Base-by-base conservation (phyloP, 2,113 vertebrate genomes). In the Hipposideros armiger region DNA sequence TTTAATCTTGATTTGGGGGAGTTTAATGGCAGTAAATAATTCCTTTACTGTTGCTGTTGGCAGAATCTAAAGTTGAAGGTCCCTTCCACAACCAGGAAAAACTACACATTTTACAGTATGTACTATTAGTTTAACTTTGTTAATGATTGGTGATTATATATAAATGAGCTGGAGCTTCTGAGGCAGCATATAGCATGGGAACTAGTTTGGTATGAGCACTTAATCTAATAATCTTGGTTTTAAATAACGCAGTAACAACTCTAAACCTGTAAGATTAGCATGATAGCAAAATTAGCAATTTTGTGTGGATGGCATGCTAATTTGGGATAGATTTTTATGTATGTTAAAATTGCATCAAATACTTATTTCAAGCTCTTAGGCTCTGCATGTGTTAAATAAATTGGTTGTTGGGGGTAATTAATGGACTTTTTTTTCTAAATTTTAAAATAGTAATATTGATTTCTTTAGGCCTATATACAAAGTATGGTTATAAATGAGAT, bases 41-140 rank as follows among this genome's bases (percentile, higher is more conserved):
- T 97, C 28, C 88, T 93, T 94, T 96, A 91, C 92, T 91, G 17
- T 97, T 97, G 64, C 93, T 97, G 36, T 98, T 97, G 96, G 94
- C 97, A 98, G 97, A 98, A 78, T 91, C 88, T 97, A 97, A 95
- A 96, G 77, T 97, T 94, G 97, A 97, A 97, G 93, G 56, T 95
- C n/a, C 22, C 45, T 96, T 97, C 90, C 74, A 96, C 95, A 95
- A 66, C 88, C 96, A 94, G 73, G 96, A 96, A 97, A 94, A 97
- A 60, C 94, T 81, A 32, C 96, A 94, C 73, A 56, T 84, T 96
- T 95, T 95, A 97, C 97, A 97, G 96, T 98, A 98, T 97, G 97
- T 97, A 95, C 85, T 87, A 67, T 91, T 93, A 93, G 80, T 94
- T 95, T 95, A 84, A 67, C 50, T 92, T 90, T 80, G 64, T 91